Percentiles rank a stretch among this genome's conserved stretches.
Conservation (phyloP, 2,888 invertebrate genomes). For the Chalcosyrphus nemorum region DNA sequence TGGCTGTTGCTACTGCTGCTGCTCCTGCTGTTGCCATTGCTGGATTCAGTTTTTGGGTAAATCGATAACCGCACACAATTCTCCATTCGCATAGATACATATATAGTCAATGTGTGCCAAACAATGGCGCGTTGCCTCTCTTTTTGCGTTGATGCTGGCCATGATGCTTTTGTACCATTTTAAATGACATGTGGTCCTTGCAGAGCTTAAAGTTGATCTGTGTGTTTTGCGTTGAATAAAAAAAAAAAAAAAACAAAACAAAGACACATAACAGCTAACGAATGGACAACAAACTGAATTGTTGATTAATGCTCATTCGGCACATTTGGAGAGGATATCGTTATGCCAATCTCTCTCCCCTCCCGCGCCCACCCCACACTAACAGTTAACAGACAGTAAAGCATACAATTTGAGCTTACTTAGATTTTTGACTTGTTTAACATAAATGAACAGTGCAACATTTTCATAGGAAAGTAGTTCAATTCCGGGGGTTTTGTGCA, state of each 20-base stretch:
- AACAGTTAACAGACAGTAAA: too few species aligned
- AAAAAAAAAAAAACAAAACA: background rate
- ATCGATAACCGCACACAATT: conserved; percentile 69
- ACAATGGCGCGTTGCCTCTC: conserved; percentile 52
- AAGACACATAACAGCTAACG: background rate
- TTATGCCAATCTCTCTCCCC: background rate
- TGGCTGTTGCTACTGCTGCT: too few species aligned
- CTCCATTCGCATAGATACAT: background rate
- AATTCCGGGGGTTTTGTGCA: background rate
- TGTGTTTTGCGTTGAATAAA: conserved; percentile 34
- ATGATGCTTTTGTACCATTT: conserved; percentile 67
- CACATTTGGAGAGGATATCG: background rate
- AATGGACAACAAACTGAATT: conserved; percentile 63
- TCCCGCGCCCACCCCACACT: too few species aligned
- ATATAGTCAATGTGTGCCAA: conserved; percentile 67
- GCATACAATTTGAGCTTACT: conserved; percentile 20
- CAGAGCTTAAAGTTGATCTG: conserved; percentile 58
- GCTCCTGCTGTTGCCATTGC: conserved; percentile 6
- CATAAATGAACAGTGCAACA: conserved; percentile 8
- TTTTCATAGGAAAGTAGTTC: conserved; percentile 16
- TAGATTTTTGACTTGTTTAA: conserved; percentile 37
- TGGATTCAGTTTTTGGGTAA: conserved; percentile 57
- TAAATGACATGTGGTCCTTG: conserved; percentile 67
- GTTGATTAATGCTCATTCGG: conserved; percentile 46
- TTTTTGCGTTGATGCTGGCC: conserved; percentile 34